A percentile compares a stretch with the other conserved stretches of the same genome.
phyloP scores from a whole-genome alignment of 2,113 vertebrate genomes.

The Halcyon senegalensis region DNA sequence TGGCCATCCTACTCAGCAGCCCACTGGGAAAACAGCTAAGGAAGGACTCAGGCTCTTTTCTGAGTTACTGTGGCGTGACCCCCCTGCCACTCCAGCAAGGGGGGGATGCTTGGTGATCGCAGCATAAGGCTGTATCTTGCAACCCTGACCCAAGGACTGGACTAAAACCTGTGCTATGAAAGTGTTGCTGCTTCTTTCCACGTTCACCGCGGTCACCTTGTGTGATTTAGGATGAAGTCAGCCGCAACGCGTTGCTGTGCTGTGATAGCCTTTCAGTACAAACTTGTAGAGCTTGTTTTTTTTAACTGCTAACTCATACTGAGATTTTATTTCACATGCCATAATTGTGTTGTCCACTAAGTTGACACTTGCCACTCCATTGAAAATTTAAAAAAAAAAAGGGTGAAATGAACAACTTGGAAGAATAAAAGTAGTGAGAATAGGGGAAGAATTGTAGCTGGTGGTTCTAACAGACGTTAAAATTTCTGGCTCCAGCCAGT shows the following conservation, averaged over 20 bases:
- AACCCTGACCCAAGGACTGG: not conserved
- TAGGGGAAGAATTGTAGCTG: not conserved
- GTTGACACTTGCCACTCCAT: not conserved
- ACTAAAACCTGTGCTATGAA: not conserved
- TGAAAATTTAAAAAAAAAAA: not conserved
- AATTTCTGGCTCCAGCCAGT: not conserved
- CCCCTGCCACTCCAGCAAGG: not conserved
- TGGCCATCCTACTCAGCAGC: no score
- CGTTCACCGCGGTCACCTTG: rapidly evolving
- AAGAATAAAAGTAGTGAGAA: not conserved
- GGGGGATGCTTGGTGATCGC: not conserved
- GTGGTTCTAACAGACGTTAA: not conserved
- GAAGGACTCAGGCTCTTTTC: not conserved
- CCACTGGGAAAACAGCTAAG: not conserved
- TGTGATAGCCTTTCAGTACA: constrained; percentile 1
- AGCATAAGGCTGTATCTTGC: not conserved
- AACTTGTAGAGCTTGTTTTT: not conserved
- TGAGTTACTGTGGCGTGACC: not conserved
- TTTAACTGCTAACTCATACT: not conserved
- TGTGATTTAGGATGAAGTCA: not conserved
- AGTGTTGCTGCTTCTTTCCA: not conserved
- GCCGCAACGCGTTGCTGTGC: not conserved
- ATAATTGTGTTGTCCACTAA: not conserved
- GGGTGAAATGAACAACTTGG: not conserved
- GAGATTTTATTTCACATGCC: not conserved